Percentiles rank a stretch among this genome's conserved stretches.
Conservation (phyloP, 2,113 vertebrate genomes). For the Chloropsis cyanopogon region DNA sequence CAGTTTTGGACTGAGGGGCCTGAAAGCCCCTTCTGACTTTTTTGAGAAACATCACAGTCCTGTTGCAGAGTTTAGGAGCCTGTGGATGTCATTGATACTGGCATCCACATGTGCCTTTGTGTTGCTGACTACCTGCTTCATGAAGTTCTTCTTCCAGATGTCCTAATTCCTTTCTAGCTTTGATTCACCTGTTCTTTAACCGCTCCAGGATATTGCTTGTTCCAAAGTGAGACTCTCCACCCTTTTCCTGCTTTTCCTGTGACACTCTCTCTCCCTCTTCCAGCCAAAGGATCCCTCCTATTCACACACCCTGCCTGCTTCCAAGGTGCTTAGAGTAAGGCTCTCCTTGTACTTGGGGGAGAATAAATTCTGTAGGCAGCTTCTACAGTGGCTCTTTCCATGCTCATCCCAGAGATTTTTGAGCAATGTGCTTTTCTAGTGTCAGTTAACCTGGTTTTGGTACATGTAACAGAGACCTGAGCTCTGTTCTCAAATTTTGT, state of each 20-base stretch:
- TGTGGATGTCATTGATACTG: background rate
- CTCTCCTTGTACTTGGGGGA: background rate
- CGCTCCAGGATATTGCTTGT: background rate
- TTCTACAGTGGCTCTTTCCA: background rate
- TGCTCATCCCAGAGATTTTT: background rate
- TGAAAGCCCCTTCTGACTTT: background rate
- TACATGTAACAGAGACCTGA: background rate
- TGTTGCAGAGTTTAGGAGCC: background rate
- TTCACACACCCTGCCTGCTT: background rate
- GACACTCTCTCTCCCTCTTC: background rate
- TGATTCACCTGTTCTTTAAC: background rate
- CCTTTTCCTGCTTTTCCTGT: background rate
- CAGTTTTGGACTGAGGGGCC: background rate
- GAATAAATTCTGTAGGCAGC: background rate
- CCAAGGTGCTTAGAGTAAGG: background rate
- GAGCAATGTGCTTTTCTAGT: background rate
- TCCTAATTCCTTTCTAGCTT: background rate
- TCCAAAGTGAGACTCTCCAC: background rate
- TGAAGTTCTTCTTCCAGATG: background rate
- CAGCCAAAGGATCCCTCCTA: background rate
- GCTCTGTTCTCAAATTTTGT: background rate
- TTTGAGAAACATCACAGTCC: background rate
- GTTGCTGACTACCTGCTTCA: background rate
- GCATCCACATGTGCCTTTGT: background rate
- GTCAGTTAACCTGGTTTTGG: background rate